phyloP scores from a whole-genome alignment of 1,140 invertebrate genomes.

The Drosophila pruinosa region DNA sequence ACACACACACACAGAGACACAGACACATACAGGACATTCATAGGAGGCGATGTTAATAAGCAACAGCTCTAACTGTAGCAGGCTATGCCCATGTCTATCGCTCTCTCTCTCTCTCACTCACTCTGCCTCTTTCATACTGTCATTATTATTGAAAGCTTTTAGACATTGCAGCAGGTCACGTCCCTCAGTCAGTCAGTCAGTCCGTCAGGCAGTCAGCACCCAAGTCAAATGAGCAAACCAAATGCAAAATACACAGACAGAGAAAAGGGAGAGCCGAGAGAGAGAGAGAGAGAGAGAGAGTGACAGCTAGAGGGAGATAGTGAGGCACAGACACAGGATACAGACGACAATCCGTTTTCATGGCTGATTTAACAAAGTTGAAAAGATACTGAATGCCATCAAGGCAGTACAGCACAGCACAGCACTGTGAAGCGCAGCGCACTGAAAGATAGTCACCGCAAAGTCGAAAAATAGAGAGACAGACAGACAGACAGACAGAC shows the following conservation, averaged over 20 bases:
- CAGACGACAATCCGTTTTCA: conserved; percentile 78
- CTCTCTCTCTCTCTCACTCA: background rate
- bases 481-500: conserved; percentile 7
- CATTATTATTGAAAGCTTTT: conserved; percentile 79
- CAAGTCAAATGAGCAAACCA: conserved; percentile 73
- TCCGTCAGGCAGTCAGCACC: conserved; percentile 38
- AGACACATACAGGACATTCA: background rate
- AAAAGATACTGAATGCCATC: conserved; percentile 46
- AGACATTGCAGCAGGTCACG: conserved; percentile 73
- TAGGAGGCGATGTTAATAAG: conserved; percentile 64
- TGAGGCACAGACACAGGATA: conserved; percentile 14
- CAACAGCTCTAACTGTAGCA: conserved; percentile 26
- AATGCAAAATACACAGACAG: conserved; percentile 57
- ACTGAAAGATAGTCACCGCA: background rate
- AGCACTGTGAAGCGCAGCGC: conserved; percentile 3
- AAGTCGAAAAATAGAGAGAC: conserved; percentile 2
- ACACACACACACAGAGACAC: conserved; percentile 6
- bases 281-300: background rate
- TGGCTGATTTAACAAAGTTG: conserved; percentile 78
- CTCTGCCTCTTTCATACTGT: background rate
- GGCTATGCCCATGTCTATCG: background rate
- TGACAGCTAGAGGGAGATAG: conserved; percentile 11
- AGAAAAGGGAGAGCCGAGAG: conserved; percentile 3
- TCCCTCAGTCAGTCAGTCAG: conserved; percentile 22
- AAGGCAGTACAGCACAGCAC: conserved; percentile 18